Evolutionary conservation across 2,113 vertebrate genomes (phyloP).

Genomic region (Acinonyx jubatus): DNA sequence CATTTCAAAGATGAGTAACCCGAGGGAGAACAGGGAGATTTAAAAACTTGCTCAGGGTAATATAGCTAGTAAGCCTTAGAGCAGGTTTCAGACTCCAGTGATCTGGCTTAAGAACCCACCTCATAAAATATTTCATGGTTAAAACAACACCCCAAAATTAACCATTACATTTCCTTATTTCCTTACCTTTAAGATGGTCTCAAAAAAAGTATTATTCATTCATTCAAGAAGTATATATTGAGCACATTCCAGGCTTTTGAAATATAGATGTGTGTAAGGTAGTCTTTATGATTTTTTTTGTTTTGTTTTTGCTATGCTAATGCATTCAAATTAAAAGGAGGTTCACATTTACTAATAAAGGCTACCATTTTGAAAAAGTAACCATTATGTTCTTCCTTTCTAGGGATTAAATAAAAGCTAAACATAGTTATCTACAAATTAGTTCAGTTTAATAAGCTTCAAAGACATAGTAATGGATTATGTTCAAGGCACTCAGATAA

Average conservation of each 20-base stretch:
- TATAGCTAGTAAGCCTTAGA: neutral
- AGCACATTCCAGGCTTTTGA: conserved; percentile 5
- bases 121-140: neutral
- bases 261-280: neutral
- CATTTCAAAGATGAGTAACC: neutral
- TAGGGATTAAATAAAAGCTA: neutral
- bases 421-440: neutral
- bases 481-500: neutral
- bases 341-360: conserved; percentile 6
- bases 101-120: neutral
- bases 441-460: neutral
- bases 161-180: neutral
- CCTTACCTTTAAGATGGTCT: neutral
- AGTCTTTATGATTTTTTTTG: neutral
- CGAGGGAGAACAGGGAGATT: neutral
- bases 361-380: conserved; percentile 21
- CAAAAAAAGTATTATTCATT: neutral
- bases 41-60: neutral
- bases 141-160: neutral
- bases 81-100: neutral
- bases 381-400: neutral
- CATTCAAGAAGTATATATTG: neutral
- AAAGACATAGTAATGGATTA: neutral
- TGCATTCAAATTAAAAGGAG: conserved; percentile 46
- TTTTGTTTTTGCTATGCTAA: neutral